phyloP scores from a whole-genome alignment of 1,140 invertebrate genomes.

The Drosophila funebris region DNA sequence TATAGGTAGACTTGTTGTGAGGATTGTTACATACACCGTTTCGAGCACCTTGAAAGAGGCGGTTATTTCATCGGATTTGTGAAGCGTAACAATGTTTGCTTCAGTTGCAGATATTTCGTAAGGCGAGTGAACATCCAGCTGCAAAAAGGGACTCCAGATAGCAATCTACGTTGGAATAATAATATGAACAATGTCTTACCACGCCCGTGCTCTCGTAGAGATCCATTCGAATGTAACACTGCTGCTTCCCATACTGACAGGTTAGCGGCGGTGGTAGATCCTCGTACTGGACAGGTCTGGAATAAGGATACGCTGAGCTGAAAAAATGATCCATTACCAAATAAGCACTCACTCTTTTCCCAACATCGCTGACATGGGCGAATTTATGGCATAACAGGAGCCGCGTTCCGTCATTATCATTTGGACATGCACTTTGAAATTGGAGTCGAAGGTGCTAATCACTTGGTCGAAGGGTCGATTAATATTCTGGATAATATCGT shows the following conservation, averaged over 20 bases:
- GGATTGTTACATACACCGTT: constrained; percentile 69
- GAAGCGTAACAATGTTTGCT: constrained; percentile 61
- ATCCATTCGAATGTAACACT: constrained; percentile 80
- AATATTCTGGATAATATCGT: constrained; percentile 73
- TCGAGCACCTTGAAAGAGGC: constrained; percentile 79
- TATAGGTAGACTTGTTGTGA: too few species aligned
- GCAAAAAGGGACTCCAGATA: not conserved
- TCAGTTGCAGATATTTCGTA: constrained; percentile 77
- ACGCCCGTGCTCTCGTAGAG: constrained; percentile 74
- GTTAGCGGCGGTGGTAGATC: constrained; percentile 59
- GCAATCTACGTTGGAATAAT: not conserved
- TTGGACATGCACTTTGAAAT: constrained; percentile 83
- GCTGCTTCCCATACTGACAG: constrained; percentile 78
- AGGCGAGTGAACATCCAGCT: constrained; percentile 80
- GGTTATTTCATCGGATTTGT: constrained; percentile 79
- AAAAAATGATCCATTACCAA: not conserved
- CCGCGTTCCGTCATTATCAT: constrained; percentile 87
- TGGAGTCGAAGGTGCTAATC: constrained; percentile 83
- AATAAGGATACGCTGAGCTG: not conserved
- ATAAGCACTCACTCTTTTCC: constrained; percentile 54
- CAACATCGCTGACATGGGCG: constrained; percentile 78
- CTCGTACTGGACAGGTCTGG: constrained; percentile 50
- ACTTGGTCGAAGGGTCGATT: constrained; percentile 84
- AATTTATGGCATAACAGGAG: constrained; percentile 87
- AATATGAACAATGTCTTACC: constrained; percentile 31